Conservation (phyloP, 1,140 invertebrate species). For the Drosophila pectinifera region DNA sequence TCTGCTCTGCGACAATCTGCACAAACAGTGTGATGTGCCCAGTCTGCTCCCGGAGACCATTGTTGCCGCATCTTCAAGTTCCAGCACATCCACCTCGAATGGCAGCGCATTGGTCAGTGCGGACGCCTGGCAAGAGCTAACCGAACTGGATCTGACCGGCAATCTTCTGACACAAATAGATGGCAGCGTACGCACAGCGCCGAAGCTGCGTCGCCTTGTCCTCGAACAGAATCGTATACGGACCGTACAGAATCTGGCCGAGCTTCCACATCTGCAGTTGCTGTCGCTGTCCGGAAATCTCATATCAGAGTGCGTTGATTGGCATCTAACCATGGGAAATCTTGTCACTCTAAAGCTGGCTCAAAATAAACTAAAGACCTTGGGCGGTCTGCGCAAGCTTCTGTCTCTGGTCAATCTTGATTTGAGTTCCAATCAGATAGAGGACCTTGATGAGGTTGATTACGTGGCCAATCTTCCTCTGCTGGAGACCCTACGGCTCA, state of each 20-base stretch:
- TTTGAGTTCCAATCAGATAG: slow-evolving; percentile 93
- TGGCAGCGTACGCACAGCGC: slow-evolving; percentile 91
- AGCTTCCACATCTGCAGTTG: slow-evolving; percentile 90
- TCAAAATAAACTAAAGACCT: slow-evolving; percentile 92
- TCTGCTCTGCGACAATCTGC: slow-evolving; percentile 91
- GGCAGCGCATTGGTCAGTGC: slow-evolving; percentile 39
- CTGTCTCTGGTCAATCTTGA: slow-evolving; percentile 94
- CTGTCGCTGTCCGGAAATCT: slow-evolving; percentile 93
- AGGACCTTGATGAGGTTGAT: slow-evolving; percentile 92
- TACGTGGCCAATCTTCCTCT: slow-evolving; percentile 93
- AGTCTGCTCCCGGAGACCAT: slow-evolving; percentile 54
- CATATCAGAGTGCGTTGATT: slow-evolving; percentile 89
- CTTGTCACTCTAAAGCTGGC: slow-evolving; percentile 94
- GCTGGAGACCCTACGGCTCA: slow-evolving; percentile 93
- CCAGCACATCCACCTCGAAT: slow-evolving; percentile 10
- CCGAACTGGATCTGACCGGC: slow-evolving; percentile 90
- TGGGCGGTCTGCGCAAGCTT: slow-evolving; percentile 92
- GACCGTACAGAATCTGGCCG: slow-evolving; percentile 91
- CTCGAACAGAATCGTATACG: slow-evolving; percentile 92
- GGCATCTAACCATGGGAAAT: slow-evolving; percentile 95
- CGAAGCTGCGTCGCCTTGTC: slow-evolving; percentile 90
- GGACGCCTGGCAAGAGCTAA: slow-evolving; percentile 88
- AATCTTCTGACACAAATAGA: slow-evolving; percentile 93
- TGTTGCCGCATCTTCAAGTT: not conserved
- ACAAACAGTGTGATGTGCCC: slow-evolving; percentile 85